Evolutionary conservation across 2,797 vertebrate genomes (phyloP).

Genomic region (Poecilia wingei): DNA sequence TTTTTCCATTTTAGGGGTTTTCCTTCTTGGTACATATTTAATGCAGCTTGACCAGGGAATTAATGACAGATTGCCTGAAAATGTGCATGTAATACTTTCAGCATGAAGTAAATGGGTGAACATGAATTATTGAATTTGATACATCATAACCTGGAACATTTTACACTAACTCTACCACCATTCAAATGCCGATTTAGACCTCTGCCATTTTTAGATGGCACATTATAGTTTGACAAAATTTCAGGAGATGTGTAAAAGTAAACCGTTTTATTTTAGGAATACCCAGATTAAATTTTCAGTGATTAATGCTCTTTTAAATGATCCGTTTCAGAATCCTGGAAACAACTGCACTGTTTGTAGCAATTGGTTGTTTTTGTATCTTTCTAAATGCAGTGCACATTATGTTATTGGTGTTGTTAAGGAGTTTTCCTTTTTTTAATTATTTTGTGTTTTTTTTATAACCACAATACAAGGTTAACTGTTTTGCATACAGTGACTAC

Average conservation of each 20-base stretch:
- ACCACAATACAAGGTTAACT: background rate
- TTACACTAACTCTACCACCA: slow-evolving; percentile 19
- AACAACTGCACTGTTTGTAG: background rate
- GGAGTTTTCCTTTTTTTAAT: background rate
- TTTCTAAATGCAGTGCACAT: background rate
- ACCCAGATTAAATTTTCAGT: background rate
- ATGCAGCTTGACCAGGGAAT: slow-evolving; percentile 52
- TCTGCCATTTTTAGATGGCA: background rate
- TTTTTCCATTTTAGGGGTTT: slow-evolving; percentile 37
- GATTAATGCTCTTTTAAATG: background rate
- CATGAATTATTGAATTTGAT: slow-evolving; percentile 29
- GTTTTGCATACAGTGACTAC: background rate
- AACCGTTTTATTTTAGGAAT: background rate
- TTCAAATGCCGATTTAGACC: background rate
- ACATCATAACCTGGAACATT: slow-evolving; percentile 8
- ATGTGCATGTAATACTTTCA: slow-evolving; percentile 21
- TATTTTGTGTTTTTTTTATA: background rate
- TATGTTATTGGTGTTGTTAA: background rate
- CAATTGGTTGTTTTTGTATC: background rate
- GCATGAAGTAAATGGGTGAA: slow-evolving; percentile 42
- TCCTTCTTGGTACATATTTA: slow-evolving; percentile 60
- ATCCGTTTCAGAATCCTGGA: background rate
- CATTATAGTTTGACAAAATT: background rate
- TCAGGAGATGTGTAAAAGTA: background rate
- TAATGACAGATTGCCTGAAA: slow-evolving; percentile 66